phyloP scores from a whole-genome alignment of 1,140 invertebrate genomes.

The Sminthurides bifidus region DNA sequence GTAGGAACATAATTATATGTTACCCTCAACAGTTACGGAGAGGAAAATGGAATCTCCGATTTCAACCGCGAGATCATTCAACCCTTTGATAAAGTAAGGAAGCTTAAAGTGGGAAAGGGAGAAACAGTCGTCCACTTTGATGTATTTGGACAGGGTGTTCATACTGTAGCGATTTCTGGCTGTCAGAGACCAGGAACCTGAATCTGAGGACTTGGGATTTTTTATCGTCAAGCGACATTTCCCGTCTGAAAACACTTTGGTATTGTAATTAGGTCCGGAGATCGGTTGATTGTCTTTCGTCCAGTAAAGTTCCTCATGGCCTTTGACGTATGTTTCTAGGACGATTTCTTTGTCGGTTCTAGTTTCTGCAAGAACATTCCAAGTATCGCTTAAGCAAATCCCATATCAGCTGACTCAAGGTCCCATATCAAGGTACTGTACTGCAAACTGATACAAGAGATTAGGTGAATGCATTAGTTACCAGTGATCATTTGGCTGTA shows the following conservation, averaged over 20 bases:
- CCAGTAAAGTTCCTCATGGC: conserved; percentile 1
- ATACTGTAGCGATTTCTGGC: background rate
- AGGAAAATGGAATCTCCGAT: conserved; percentile 5
- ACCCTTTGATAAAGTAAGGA: conserved; percentile 3
- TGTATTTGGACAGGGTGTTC: background rate
- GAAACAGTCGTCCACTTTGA: background rate
- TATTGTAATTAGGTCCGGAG: background rate
- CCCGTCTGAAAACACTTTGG: background rate
- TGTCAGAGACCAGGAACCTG: background rate
- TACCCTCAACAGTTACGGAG: conserved; percentile 5
- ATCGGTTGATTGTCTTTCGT: background rate
- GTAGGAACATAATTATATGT: background rate
- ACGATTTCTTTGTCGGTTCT: conserved; percentile 5
- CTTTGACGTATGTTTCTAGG: conserved; percentile 5
- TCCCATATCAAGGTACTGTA: background rate
- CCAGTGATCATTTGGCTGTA: conserved; percentile 10
- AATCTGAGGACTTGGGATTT: background rate
- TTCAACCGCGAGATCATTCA: background rate
- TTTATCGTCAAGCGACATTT: background rate
- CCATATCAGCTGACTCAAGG: background rate
- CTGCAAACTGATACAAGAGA: background rate
- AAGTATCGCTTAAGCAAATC: background rate
- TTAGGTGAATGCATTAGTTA: background rate
- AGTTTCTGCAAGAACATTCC: background rate
- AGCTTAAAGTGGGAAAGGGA: conserved; percentile 1